Evolutionary conservation across 2,113 vertebrate species (phyloP), one percentile per base, ranked within the genome.

Genomic region (Andinoacara biseriatus): DNA sequence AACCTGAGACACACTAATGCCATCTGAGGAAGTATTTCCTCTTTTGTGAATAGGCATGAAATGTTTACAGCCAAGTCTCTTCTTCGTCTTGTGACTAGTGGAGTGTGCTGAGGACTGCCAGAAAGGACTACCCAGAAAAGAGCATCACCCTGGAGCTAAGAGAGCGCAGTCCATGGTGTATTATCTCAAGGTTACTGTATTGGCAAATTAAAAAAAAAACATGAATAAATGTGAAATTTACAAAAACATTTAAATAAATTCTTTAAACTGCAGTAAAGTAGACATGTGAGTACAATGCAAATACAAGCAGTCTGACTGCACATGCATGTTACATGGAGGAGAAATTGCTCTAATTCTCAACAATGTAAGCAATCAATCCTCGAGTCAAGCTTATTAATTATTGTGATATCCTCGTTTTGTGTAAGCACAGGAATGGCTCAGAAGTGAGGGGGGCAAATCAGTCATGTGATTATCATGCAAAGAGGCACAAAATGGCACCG

Each of bases 361-460:
- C 38, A 38, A 40, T 40, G 38, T 40, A 10, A 40, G 38, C 38
- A 4, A 40, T 40, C 38, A 11, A 11, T 40, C 38, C 38, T 40
- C 10, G 4, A 10, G 10, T 40, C 38, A 40, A 2, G 3, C 38
- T 40, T 9, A 40, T 40, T 40, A 40, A 40, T 40, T 40, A 40
- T 3, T 40, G 9, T 43, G 40, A 43, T 10, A 43, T 43, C 10
- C 40, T 43, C 14, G 40, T 14, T 43, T 13, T 43, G 40, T 43
- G 40, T 2, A 43, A 43, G 40, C 10, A 43, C 40, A 14, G 40
- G 40, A 43, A 11, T 43, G 40, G 40, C 4, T 43, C 40, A 40
- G 9, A 38, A 63, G 61, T 38, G 0, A 0, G 35, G 8, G 61
- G n/a, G 35, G 15, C 0, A 24, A 65, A 9, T 65, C 4, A 43